Percentiles rank a stretch among this genome's conserved stretches.
These are phyloP conservation scores for Myrmophylax atrothorax DNA, from an alignment of 2,113 vertebrate species.

Conservation along the genomic window DNA sequence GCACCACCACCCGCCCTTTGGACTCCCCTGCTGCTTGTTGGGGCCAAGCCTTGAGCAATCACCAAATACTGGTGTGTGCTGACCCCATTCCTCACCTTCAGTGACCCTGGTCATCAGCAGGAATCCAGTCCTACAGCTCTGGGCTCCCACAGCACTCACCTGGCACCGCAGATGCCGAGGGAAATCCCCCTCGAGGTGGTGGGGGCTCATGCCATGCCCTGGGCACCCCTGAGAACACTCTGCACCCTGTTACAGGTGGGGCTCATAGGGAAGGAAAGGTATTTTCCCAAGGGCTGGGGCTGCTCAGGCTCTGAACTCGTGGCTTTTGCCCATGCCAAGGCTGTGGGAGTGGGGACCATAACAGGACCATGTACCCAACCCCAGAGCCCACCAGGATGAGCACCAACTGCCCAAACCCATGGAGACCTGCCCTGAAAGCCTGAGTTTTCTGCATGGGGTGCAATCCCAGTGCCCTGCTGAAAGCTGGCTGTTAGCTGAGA, in stretches of 20 bases:
- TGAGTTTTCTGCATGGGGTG: not conserved
- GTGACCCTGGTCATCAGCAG: not conserved
- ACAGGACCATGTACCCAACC: rapidly evolving
- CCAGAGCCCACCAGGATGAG: not conserved
- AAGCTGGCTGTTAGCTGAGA: rapidly evolving
- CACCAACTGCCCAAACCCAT: not conserved
- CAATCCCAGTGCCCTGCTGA: not conserved
- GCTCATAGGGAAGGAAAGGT: not conserved
- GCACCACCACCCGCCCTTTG: not conserved
- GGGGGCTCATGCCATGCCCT: not conserved
- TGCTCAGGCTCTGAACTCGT: not conserved
- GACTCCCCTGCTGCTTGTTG: not conserved
- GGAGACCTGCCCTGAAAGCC: not conserved
- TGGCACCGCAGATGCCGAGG: rapidly evolving
- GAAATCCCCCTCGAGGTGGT: not conserved
- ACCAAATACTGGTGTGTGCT: rapidly evolving
- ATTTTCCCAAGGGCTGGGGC: not conserved
- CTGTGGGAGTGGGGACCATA: rapidly evolving
- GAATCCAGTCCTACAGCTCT: not conserved
- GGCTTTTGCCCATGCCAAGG: not conserved
- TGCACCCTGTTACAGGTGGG: not conserved
- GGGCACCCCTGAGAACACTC: not conserved
- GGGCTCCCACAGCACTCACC: rapidly evolving
- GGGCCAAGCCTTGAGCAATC: constrained; percentile 35
- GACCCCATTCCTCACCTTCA: not conserved